Base-by-base conservation (phyloP, 2,797 vertebrate genomes). In the Fistularia commersonii region DNA sequence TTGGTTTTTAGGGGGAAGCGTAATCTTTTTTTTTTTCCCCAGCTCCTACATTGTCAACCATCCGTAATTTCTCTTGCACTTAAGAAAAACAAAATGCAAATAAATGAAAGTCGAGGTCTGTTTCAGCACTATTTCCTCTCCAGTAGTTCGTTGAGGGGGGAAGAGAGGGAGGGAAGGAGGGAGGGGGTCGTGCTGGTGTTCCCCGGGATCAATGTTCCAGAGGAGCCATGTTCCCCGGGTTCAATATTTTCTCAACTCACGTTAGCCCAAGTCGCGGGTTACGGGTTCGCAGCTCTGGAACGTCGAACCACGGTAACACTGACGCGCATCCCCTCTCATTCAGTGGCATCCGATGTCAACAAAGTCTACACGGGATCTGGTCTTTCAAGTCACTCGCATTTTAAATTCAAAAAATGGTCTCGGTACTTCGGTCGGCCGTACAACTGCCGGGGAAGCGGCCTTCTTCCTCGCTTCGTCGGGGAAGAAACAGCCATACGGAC, bases 81-180 rank as follows among this genome's bases (percentile, higher is more conserved):
- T 12, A 47, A 35, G 31, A 54, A 37, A 59, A 51, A 40, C 8
- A 41, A 58, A 61, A 6, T 42, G 15, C 33, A 37, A 15, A 33
- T 53, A 39, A 62, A 15, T 33, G 8, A 46, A 53, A 42, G 32
- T 8, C 3, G 36, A 57, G n/a, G 41, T 33, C 37, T 36, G 48
- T 41, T 46, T 49, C 8, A 51, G 36, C 15, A 48, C 11, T 33
- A 12, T 56, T 58, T 35, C 7, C 9, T 43, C 12, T 48, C 36
- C 32, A 32, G 35, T 36, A 10, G 35, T 23, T 23, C 35, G 9
- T 36, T 1, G 35, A 4, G 23, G 23, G 23, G 23, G 23, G 34
- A 6, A 6, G 6, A 35, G 6, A 35, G 6, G 8, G 34, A 35
- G 6, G 8, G 8, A 35, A 35, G 34, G 34, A 6, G 34, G 9